These are phyloP conservation scores for Aegotheles bennettii DNA, from an alignment of 2,113 vertebrate species.

Conservation along the genomic window DNA sequence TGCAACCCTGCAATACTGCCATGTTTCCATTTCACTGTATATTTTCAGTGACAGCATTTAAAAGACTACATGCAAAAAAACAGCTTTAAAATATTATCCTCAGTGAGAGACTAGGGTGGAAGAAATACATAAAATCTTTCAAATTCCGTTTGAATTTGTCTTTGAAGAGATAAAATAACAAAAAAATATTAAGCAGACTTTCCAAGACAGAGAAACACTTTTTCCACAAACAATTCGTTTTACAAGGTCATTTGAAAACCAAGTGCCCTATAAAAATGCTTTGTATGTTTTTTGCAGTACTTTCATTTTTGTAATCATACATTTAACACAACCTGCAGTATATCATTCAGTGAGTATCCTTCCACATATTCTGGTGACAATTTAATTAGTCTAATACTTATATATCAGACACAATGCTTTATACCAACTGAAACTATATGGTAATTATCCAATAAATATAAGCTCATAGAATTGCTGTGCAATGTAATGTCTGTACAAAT, in stretches of 20 bases:
- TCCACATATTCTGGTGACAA: background rate
- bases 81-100: background rate
- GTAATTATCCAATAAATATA: conserved; percentile 6
- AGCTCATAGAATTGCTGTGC: background rate
- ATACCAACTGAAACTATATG: background rate
- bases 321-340: background rate
- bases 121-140: background rate
- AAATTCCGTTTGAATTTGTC: background rate
- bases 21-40: background rate
- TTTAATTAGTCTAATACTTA: background rate
- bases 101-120: background rate
- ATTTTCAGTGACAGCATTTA: background rate
- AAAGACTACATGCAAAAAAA: background rate
- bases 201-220: background rate
- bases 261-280: background rate
- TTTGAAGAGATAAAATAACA: background rate
- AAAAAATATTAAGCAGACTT: background rate
- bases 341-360: background rate
- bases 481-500: background rate
- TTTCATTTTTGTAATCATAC: background rate
- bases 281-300: background rate
- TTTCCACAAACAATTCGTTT: background rate
- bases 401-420: background rate
- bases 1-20: background rate
- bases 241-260: background rate